phyloP scores from a whole-genome alignment of 2,797 vertebrate species.

The Poeciliopsis infans region DNA sequence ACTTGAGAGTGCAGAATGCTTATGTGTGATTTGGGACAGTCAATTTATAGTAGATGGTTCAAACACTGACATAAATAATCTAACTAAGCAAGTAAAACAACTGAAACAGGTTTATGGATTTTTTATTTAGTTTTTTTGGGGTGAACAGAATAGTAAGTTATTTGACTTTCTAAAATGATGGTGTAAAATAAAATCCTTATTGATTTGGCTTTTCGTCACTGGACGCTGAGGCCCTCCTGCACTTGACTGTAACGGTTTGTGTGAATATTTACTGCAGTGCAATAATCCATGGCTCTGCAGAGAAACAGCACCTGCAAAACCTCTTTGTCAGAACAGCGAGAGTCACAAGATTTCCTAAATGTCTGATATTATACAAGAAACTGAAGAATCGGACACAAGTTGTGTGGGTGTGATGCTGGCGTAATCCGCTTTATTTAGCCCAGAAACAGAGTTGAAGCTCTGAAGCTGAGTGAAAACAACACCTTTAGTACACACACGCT shows the following conservation, averaged over 20 bases:
- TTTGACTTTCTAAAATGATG: conserved; percentile 24
- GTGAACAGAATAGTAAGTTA: conserved; percentile 13
- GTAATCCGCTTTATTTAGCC: conserved; percentile 61
- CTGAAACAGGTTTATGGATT: conserved; percentile 5
- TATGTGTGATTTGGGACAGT: not conserved
- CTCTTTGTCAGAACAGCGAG: conserved; percentile 23
- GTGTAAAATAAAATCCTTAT: conserved; percentile 1
- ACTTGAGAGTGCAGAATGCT: not conserved
- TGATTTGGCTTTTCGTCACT: conserved; percentile 10
- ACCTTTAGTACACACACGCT: conserved; percentile 50
- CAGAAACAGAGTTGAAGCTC: conserved; percentile 40
- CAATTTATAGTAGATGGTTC: conserved; percentile 24
- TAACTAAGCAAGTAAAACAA: conserved; percentile 35
- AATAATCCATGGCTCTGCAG: conserved; percentile 19
- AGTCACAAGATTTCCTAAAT: conserved; percentile 22
- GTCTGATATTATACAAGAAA: conserved; percentile 41
- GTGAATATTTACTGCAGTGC: conserved; percentile 19
- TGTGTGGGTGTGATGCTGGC: conserved; percentile 54
- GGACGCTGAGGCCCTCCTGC: conserved; percentile 20
- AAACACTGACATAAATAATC: conserved; percentile 31
- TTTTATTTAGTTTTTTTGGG: not conserved
- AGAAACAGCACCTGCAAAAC: conserved; percentile 58
- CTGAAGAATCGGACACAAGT: conserved; percentile 55
- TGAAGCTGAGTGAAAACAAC: conserved; percentile 42
- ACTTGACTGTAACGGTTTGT: conserved; percentile 9